Conservation (phyloP, 1,140 invertebrate species). For the Drosophila prosaltans region DNA sequence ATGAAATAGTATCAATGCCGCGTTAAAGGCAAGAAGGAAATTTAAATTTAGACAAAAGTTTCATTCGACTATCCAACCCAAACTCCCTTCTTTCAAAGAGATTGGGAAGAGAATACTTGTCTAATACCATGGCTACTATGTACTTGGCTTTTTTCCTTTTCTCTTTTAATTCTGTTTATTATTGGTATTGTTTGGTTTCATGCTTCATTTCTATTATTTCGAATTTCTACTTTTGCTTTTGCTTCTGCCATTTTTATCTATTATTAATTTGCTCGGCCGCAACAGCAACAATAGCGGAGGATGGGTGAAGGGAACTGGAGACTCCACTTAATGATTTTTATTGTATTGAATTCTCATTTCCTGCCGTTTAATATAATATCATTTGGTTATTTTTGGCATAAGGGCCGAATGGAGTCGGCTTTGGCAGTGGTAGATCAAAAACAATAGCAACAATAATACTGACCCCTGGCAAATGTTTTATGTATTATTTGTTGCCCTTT, state of each 20-base stretch:
- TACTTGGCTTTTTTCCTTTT: constrained; percentile 16
- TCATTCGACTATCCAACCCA: no score
- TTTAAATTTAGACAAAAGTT: neutral
- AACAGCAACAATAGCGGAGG: constrained; percentile 27
- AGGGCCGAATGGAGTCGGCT: neutral
- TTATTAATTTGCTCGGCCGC: constrained; percentile 60
- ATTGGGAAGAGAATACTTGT: no score
- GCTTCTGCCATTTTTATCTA: constrained; percentile 61
- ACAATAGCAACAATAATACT: constrained; percentile 23
- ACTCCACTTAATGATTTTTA: constrained; percentile 58
- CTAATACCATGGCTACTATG: no score
- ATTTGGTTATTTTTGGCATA: neutral
- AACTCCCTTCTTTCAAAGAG: no score
- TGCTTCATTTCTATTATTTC: constrained; percentile 37
- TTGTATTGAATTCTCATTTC: constrained; percentile 75
- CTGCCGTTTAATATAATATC: neutral
- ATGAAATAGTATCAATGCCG: no score
- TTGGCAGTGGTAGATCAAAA: neutral
- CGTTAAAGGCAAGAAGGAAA: neutral
- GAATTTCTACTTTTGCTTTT: constrained; percentile 37
- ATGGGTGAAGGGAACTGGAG: neutral
- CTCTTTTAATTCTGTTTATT: constrained; percentile 41
- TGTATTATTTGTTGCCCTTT: constrained; percentile 11
- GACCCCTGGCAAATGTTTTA: constrained; percentile 36
- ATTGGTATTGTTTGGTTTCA: constrained; percentile 23